Base-by-base conservation (phyloP, 2,797 vertebrate species). In the Orientallactaga sibirica region DNA sequence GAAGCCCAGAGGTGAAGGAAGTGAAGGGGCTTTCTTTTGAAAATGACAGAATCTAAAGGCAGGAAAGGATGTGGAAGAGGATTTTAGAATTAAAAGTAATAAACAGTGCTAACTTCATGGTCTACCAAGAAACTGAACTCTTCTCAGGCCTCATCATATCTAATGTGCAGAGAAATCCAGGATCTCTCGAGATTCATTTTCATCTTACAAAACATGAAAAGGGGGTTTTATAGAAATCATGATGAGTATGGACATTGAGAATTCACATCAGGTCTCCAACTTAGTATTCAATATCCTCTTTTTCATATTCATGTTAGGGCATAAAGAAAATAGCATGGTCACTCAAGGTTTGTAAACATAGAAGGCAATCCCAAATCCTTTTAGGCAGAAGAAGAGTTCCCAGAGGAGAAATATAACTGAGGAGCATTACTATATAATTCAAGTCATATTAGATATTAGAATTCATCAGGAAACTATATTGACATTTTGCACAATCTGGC, bases 391-490 rank as follows among this genome's bases (percentile, higher is more conserved):
- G 5, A 85, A 52, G 37, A 33, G 76, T 92, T 41, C 80, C 9
- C 75, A 82, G 41, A 78, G 43, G 37, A 93, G 48, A 85, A 93
- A 88, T 48, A 41, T 29, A 93, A 77, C 43, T 66, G 33, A 92
- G 27, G 14, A 9, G n/a, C 37, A 75, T 67, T 24, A 91, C 6
- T 78, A 15, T 78, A 15, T 15, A 83, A 93, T 81, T 91, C 87
- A 33, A 66, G 64, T 81, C 55, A 87, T 22, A 82, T 80, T 82
- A 33, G 10, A 82, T 82, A 77, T 90, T 80, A 94, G 14, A 95
- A 92, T 66, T 76, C 33, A 87, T 58, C 62, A 75, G 18, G 43
- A 96, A 93, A 79, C 15, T 62, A 27, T 58, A 16, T 16, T 67
- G 70, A 67, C 88, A 75, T 85, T 74, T 93, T 68, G 78, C 37